phyloP scores from a whole-genome alignment of 2,113 vertebrate species.

The Raphicerus campestris region DNA sequence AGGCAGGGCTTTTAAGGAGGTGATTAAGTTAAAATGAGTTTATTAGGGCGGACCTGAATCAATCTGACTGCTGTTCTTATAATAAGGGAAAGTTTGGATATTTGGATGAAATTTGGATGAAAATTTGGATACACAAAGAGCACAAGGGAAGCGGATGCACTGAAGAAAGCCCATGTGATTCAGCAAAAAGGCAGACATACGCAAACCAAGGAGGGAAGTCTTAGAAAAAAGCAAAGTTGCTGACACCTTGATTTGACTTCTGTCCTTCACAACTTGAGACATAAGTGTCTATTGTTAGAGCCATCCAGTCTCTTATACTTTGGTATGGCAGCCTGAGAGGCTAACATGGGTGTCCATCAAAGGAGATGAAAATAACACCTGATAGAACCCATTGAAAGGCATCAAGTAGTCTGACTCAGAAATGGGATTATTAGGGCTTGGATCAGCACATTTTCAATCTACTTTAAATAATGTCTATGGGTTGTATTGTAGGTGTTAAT shows the following conservation, averaged over 20 bases:
- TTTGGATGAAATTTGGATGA: not conserved
- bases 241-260: not conserved
- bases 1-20: not conserved
- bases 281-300: not conserved
- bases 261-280: not conserved
- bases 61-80: not conserved
- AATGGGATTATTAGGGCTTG: not conserved
- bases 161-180: too few species aligned
- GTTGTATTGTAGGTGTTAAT: not conserved
- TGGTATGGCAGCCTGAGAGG: not conserved
- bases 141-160: accelerated
- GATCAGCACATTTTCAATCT: not conserved
- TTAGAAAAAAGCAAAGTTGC: not conserved
- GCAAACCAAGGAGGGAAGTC: not conserved
- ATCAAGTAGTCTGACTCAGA: not conserved
- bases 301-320: not conserved
- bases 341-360: not conserved
- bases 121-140: not conserved
- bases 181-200: accelerated
- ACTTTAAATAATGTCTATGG: not conserved
- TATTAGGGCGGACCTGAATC: not conserved
- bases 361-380: not conserved
- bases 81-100: not conserved
- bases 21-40: not conserved
- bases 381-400: not conserved